Percentiles rank a stretch among this genome's conserved stretches.
Evolutionary conservation across 2,797 vertebrate genomes (phyloP).

Genomic region (Glyptemys insculpta): DNA sequence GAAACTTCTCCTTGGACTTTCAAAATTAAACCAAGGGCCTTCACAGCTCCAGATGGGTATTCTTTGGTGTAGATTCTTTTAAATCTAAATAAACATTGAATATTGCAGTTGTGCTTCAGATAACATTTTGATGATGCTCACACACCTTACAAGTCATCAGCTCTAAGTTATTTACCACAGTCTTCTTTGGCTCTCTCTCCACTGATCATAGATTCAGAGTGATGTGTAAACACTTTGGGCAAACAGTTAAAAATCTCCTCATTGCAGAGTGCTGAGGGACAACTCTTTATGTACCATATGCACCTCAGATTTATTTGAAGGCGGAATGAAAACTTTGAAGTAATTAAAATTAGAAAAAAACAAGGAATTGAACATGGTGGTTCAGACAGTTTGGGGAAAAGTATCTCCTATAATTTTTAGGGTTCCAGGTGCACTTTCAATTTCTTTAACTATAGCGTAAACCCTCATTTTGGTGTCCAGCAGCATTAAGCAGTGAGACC

Average conservation of each 20-base stretch:
- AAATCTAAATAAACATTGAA: fast-evolving
- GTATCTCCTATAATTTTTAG: neutral
- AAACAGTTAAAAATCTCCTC: neutral
- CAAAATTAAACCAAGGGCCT: neutral
- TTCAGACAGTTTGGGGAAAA: neutral
- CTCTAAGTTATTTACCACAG: neutral
- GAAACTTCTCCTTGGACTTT: neutral
- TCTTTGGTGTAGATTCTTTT: neutral
- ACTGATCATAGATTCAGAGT: neutral
- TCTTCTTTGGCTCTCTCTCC: neutral
- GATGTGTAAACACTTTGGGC: neutral
- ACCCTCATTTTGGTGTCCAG: neutral
- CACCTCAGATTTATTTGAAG: neutral
- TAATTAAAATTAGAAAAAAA: neutral
- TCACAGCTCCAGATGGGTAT: fast-evolving
- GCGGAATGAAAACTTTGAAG: neutral
- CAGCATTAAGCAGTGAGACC: neutral
- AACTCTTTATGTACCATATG: neutral
- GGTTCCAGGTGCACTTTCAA: neutral
- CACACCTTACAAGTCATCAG: neutral
- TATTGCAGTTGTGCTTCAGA: fast-evolving
- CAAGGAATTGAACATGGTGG: neutral
- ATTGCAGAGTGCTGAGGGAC: neutral
- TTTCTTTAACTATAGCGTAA: neutral
- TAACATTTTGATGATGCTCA: neutral